phyloP scores from a whole-genome alignment of 2,888 invertebrate species.

The Agrotis ipsilon region DNA sequence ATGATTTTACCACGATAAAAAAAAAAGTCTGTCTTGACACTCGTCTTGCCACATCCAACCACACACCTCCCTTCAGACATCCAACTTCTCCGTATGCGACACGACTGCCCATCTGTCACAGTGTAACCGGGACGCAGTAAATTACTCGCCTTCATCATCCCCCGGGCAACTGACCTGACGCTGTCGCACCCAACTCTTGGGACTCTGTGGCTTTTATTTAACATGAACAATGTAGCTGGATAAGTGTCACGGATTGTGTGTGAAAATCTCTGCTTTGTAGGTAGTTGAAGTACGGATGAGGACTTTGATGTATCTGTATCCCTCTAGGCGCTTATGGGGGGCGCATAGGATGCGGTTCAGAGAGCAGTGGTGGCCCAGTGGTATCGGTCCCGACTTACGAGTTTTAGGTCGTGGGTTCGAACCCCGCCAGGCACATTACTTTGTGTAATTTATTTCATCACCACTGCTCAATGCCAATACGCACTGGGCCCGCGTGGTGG shows the following conservation, averaged over 20 bases:
- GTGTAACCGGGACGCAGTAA: constrained; percentile 82
- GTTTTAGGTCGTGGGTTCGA: too few species aligned
- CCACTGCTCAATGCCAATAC: too few species aligned
- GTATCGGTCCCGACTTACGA: too few species aligned
- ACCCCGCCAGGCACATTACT: too few species aligned
- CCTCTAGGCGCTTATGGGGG: not conserved
- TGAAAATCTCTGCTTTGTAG: constrained; percentile 26
- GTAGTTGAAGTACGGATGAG: constrained; percentile 1
- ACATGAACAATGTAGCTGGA: constrained; percentile 63
- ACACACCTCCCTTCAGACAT: constrained; percentile 20
- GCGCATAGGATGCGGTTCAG: too few species aligned
- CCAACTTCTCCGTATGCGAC: constrained; percentile 68
- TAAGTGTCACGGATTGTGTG: constrained; percentile 48
- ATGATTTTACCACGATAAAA: too few species aligned
- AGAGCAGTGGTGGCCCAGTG: too few species aligned
- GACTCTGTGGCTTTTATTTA: constrained; percentile 73
- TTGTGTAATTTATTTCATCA: too few species aligned
- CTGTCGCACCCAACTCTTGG: constrained; percentile 66
- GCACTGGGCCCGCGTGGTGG: too few species aligned
- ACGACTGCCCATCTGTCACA: constrained; percentile 86
- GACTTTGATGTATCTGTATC: not conserved
- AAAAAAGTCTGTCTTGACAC: not conserved
- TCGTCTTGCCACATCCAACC: constrained; percentile 32
- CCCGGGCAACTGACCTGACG: constrained; percentile 78
- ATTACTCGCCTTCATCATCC: constrained; percentile 88